Base-by-base conservation (phyloP, 2,888 invertebrate genomes). In the Tortrix viridana region DNA sequence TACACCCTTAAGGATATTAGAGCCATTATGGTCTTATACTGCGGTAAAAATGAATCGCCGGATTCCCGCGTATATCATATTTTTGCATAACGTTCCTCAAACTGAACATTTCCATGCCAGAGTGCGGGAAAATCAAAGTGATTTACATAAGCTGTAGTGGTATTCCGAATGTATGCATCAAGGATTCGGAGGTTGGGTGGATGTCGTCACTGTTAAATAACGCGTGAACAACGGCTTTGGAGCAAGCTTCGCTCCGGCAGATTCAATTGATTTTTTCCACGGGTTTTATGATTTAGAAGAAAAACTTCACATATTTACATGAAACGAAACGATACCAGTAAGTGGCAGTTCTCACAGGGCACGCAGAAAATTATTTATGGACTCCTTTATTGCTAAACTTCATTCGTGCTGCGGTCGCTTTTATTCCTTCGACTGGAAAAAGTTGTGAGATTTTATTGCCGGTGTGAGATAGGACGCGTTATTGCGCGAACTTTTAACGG, bases 401-500 rank as follows among this genome's bases (percentile, higher is more conserved):
- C 89, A 90, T 87, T 88, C 91, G 84, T 82, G 85, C 88, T 88
- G 92, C 81, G 90, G 92, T 89, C 80, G 88, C 86, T 85, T 88
- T 89, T 91, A 90, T 90, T 87, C 87, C 80, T 88, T 85, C 82
- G 83, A 85, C 84, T 85, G 79, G 88, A 85, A 89, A 90, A 91
- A 91, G 88, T 92, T 90, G 86, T 69, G 79, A 83, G 87, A 80
- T 86, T 91, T 91, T 91, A 91, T 91, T 86, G 79, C 87, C 89
- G 86, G 89, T 89, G 89, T 86, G 91, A 89, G 87, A 88, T 89
- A 89, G 89, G 87, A 88, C 82, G 82, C 88, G 89, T 89, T 91
- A 90, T 90, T 86, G 90, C 88, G 80, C 84, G 81, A 89, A 90
- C 85, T 90, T 89, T 88, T 73, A 81, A 79, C 80, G 78, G 79